Evolutionary conservation across 2,113 vertebrate genomes (phyloP), one percentile per base, ranked within the genome.

Genomic region (Bubo scandiacus): DNA sequence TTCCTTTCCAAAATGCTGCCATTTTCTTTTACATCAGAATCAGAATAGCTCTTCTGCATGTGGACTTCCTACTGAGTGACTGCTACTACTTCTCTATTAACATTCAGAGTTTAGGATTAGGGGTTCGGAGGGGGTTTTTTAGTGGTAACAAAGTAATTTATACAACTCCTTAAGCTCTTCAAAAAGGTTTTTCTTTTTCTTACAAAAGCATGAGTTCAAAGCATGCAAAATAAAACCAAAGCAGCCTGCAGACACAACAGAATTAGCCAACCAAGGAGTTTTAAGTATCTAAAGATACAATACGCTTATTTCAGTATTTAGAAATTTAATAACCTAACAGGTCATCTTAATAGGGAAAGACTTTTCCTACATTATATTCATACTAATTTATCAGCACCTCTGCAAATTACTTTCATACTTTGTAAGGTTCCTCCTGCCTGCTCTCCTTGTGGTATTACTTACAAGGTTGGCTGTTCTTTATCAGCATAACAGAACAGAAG

Each of bases 401-500:
- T 67, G n/a, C 1, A 7, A 59, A 90, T 94, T 66, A 65, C 40
- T 77, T 61, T 86, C 66, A 85, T 45, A 65, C 63, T 73, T 62
- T 25, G 6, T 55, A 25, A 90, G 71, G 27, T 72, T 68, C 63
- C 77, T 81, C 63, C 86, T 43, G 65, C 49, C 67, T 67, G 87
- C 45, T 61, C 67, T 88, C 91, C 63, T 84, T 95, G 32, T 8
- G 47, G 87, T 21, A 34, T 34, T 58, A 98, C 99, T 98, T 97
- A 99, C 99, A 99, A 98, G 74, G 98, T 99, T 34, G 99, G 99
- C 97, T 99, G 99, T 73, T 99, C 99, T 97, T 99, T 99, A 97
- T 99, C 99, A 18, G 99, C 98, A 10, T 99, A 99, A 95, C 99
- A 99, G 98, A 99, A 99, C 0, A 99, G 98, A 22, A 99, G 97